Conservation (phyloP, 2,113 vertebrate species). For the Marmota flaviventris region DNA sequence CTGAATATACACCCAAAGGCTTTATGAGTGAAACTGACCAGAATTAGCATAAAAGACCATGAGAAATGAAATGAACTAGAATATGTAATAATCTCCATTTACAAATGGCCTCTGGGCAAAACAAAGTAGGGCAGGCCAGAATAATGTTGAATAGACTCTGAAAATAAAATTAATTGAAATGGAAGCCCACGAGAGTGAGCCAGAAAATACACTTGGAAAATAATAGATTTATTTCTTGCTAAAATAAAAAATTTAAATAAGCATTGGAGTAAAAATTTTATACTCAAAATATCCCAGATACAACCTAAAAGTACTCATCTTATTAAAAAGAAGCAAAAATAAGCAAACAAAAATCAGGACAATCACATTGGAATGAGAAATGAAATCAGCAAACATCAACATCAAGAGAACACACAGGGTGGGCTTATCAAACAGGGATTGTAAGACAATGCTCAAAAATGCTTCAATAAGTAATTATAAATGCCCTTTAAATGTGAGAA, state of each 20-base stretch:
- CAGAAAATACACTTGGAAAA: neutral
- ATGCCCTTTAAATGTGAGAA: neutral
- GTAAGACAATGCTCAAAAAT: neutral
- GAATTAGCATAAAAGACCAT: neutral
- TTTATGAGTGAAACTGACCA: neutral
- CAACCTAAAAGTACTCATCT: neutral
- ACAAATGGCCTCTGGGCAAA: neutral
- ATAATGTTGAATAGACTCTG: neutral
- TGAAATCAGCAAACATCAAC: neutral
- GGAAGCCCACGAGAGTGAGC: neutral
- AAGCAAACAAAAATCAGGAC: neutral
- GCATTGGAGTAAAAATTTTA: neutral
- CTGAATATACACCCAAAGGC: neutral
- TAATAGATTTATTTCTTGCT: neutral
- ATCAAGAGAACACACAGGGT: neutral
- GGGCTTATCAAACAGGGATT: neutral
- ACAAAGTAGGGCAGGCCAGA: neutral
- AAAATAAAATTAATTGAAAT: neutral
- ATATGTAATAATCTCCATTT: neutral
- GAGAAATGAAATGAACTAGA: neutral
- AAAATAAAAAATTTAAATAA: conserved; percentile 8
- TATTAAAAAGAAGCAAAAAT: neutral
- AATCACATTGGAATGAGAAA: neutral
- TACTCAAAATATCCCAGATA: conserved; percentile 22
- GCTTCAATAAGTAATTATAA: neutral